phyloP scores from a whole-genome alignment of 2,113 vertebrate genomes.

The Seriola rivoliana region DNA sequence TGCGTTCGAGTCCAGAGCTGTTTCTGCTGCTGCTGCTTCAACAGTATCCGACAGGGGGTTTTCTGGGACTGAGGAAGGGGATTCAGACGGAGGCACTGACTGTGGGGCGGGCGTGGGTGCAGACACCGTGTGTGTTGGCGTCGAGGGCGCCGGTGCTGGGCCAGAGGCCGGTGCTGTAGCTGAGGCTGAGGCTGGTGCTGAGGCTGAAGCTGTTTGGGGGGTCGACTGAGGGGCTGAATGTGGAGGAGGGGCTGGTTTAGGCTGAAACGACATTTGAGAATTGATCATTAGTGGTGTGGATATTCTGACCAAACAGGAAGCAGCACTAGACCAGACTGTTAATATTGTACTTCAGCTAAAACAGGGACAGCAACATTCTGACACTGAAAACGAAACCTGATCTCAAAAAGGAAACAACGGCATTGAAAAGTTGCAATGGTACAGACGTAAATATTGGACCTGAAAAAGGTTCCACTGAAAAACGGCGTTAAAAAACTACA shows the following conservation, averaged over 20 bases:
- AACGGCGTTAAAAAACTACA: no score
- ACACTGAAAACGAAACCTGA: no score
- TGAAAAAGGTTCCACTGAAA: no score
- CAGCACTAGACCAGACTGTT: no score
- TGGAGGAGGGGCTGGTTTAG: conserved; percentile 74
- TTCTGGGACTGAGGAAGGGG: conserved; percentile 34
- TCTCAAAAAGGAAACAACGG: no score
- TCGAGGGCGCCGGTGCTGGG: conserved; percentile 28
- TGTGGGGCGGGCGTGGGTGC: conserved; percentile 52
- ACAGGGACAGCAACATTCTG: no score
- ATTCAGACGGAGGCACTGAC: conserved; percentile 48
- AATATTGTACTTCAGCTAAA: no score
- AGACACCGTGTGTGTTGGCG: conserved; percentile 38
- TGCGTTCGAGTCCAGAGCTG: conserved; percentile 30
- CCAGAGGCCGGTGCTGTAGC: conserved; percentile 10
- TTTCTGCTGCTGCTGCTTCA: conserved; percentile 8
- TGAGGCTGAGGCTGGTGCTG: conserved; percentile 15
- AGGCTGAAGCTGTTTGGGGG: conserved; percentile 30
- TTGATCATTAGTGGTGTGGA: not conserved
- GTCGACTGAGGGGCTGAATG: conserved; percentile 46
- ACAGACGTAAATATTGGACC: no score
- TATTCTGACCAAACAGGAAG: not conserved
- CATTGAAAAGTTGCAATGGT: no score
- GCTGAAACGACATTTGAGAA: conserved; percentile 62
- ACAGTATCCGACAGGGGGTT: conserved; percentile 5